These are phyloP conservation scores for Semicossyphus pulcher DNA, from an alignment of 2,113 vertebrate species.

Conservation along the genomic window DNA sequence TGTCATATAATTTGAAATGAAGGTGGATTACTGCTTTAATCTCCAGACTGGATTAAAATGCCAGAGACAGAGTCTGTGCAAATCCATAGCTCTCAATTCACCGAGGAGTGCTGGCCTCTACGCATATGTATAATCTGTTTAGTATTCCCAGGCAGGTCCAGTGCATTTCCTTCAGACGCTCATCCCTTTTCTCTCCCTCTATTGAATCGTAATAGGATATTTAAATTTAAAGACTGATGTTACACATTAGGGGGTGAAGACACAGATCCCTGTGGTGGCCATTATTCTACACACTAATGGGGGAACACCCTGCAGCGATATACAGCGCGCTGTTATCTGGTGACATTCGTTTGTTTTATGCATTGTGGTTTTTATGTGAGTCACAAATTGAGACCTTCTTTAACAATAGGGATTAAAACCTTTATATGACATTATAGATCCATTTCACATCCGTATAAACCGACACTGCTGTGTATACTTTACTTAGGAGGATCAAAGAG, in stretches of 20 bases:
- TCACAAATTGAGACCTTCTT: constrained; percentile 8
- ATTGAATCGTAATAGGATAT: constrained; percentile 73
- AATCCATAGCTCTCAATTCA: constrained; percentile 81
- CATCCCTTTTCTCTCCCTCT: constrained; percentile 59
- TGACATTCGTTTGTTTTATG: constrained; percentile 45
- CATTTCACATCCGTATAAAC: background rate
- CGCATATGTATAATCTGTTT: constrained; percentile 73
- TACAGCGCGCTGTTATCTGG: constrained; percentile 3
- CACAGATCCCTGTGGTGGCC: constrained; percentile 45
- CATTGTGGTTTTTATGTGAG: constrained; percentile 9
- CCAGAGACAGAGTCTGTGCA: constrained; percentile 78
- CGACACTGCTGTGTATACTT: background rate
- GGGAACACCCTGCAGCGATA: constrained; percentile 13
- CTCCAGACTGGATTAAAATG: constrained; percentile 79
- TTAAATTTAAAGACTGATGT: constrained; percentile 72
- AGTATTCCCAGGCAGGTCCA: constrained; percentile 84
- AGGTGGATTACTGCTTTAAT: constrained; percentile 76
- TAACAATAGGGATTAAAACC: constrained; percentile 4
- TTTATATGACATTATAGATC: background rate
- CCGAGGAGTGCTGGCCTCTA: constrained; percentile 53
- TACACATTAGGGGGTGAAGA: constrained; percentile 57
- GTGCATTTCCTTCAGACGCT: constrained; percentile 81
- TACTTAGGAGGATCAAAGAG: constrained; percentile 8
- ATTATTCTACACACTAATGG: constrained; percentile 54
- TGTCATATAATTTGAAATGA: constrained; percentile 63